Evolutionary conservation across 2,888 invertebrate genomes (phyloP).

Genomic region (Drosophila crucigera): DNA sequence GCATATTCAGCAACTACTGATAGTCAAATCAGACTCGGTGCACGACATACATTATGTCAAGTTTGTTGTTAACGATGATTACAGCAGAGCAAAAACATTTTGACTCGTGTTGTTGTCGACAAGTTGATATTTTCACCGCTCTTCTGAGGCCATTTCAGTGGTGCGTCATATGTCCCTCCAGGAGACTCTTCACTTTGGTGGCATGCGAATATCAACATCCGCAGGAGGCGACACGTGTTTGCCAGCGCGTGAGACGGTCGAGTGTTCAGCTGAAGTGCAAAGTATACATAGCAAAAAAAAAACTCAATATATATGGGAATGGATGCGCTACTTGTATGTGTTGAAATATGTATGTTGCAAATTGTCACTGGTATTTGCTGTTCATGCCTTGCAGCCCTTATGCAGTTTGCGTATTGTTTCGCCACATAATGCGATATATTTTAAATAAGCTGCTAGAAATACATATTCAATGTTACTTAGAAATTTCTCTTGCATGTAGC

Average conservation of each 20-base stretch:
- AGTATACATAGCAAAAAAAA: slow-evolving; percentile 14
- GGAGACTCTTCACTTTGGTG: slow-evolving; percentile 1
- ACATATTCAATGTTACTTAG: no score
- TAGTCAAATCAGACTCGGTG: slow-evolving; percentile 33
- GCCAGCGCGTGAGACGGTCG: slow-evolving; percentile 45
- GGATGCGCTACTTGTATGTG: not conserved
- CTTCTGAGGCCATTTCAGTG: slow-evolving; percentile 16
- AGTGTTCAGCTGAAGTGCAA: slow-evolving; percentile 32
- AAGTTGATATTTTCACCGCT: slow-evolving; percentile 27
- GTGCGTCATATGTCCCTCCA: slow-evolving; percentile 24
- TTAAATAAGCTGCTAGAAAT: not conserved
- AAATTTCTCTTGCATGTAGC: not conserved
- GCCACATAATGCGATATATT: not conserved
- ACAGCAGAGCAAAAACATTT: slow-evolving; percentile 32
- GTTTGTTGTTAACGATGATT: slow-evolving; percentile 53
- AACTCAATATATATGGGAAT: slow-evolving; percentile 19
- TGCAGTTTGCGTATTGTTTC: not conserved
- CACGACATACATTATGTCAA: slow-evolving; percentile 9
- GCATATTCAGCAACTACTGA: slow-evolving; percentile 21
- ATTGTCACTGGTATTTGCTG: slow-evolving; percentile 31
- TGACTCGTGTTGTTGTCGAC: slow-evolving; percentile 18
- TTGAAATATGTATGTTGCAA: slow-evolving; percentile 40
- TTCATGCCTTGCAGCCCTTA: slow-evolving; percentile 12
- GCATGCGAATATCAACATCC: slow-evolving; percentile 5
- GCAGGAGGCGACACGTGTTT: slow-evolving; percentile 47